Conservation (phyloP, 2,888 invertebrate genomes). For the Mythimna vitellina region DNA sequence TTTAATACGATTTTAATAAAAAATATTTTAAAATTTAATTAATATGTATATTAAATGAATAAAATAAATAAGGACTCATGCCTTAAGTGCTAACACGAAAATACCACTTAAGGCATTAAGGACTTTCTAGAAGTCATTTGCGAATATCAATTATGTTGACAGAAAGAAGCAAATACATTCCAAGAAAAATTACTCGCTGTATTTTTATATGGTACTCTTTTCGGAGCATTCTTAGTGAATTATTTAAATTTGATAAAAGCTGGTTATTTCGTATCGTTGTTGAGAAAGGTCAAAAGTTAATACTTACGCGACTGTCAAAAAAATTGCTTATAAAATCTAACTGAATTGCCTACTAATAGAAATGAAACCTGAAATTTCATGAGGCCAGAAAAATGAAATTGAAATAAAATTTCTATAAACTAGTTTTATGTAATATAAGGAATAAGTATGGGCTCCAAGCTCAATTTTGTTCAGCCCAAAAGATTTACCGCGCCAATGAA, state of each 20-base stretch:
- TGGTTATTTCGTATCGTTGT: too few relatives aligned
- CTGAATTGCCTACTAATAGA: not conserved
- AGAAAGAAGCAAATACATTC: not conserved
- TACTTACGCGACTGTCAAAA: not conserved
- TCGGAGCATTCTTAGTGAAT: not conserved
- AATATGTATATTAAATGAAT: too few relatives aligned
- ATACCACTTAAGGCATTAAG: not conserved
- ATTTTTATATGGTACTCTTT: not conserved
- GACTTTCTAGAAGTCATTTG: not conserved
- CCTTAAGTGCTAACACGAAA: too few relatives aligned
- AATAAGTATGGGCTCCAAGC: too few relatives aligned
- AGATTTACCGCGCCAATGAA: too few relatives aligned
- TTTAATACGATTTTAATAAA: too few relatives aligned
- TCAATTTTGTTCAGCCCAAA: too few relatives aligned
- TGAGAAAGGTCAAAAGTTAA: not conserved
- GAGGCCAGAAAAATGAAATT: not conserved
- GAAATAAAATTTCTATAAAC: too few relatives aligned
- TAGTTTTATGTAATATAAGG: too few relatives aligned
- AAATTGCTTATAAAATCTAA: not conserved
- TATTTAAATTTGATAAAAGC: constrained; percentile 2
- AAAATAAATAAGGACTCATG: too few relatives aligned
- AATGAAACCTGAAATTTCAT: not conserved
- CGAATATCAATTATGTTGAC: not conserved
- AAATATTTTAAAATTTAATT: too few relatives aligned
- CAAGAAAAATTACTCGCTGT: not conserved